Evolutionary conservation across 2,113 vertebrate species (phyloP).

Genomic region (Apteryx mantelli): DNA sequence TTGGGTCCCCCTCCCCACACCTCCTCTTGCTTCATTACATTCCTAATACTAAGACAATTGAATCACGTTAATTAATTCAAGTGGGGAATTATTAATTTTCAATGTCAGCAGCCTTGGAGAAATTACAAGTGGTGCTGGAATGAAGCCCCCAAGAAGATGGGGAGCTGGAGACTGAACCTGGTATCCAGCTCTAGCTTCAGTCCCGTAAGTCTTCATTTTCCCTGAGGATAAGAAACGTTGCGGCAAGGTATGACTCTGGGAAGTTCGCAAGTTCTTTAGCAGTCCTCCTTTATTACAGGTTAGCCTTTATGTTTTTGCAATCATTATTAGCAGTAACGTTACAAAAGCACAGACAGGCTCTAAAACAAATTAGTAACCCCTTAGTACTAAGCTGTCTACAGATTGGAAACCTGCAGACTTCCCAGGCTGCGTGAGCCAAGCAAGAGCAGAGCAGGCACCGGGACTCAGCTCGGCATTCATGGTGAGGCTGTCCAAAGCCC

Average conservation of each 20-base stretch:
- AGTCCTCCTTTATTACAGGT: background rate
- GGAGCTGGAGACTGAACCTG: background rate
- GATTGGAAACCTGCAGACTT: background rate
- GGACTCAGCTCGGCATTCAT: fast-evolving
- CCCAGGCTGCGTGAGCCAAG: background rate
- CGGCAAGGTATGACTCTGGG: background rate
- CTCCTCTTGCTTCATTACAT: constrained; percentile 30
- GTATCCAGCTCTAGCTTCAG: background rate
- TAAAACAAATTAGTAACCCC: background rate
- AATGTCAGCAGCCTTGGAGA: background rate
- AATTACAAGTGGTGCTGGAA: constrained; percentile 15
- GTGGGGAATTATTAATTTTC: constrained; percentile 56
- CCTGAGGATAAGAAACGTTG: background rate
- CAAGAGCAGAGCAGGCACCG: background rate
- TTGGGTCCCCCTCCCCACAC: constrained; percentile 12
- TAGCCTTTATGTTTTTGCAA: background rate
- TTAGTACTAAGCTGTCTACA: background rate
- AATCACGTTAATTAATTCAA: constrained; percentile 65
- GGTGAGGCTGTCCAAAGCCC: background rate
- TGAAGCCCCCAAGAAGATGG: constrained; percentile 14
- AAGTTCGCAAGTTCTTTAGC: background rate
- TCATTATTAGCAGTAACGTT: background rate
- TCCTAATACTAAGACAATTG: background rate
- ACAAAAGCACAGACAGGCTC: background rate
- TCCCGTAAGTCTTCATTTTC: background rate